Percentiles rank a stretch among this genome's conserved stretches.
These are phyloP conservation scores for Kryptopterus vitreolus DNA, from an alignment of 2,797 vertebrate species.

Conservation along the genomic window DNA sequence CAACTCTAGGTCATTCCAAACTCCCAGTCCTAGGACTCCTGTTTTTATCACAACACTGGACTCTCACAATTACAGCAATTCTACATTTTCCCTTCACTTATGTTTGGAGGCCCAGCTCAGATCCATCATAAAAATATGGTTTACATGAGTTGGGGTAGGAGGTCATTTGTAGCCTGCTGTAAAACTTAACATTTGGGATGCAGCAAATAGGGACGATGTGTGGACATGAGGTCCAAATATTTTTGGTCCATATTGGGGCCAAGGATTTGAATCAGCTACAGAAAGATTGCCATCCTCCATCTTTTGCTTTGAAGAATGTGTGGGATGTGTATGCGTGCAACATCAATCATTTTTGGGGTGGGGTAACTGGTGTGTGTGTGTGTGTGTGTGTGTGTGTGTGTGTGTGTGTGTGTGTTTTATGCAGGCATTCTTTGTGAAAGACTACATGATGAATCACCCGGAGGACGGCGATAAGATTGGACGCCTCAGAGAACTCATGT, in stretches of 20 bases:
- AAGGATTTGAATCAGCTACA: neutral
- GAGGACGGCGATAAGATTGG: slow-evolving; percentile 97
- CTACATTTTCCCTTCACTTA: no score
- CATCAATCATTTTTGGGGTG: slow-evolving; percentile 27
- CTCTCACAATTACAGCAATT: no score
- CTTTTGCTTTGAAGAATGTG: slow-evolving; percentile 31
- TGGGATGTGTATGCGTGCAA: neutral
- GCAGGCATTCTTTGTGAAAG: slow-evolving; percentile 97
- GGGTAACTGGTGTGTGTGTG: slow-evolving; percentile 36
- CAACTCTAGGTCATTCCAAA: neutral
- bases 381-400: slow-evolving; percentile 36
- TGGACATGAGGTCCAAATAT: no score
- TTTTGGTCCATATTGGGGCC: neutral
- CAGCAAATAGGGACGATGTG: no score
- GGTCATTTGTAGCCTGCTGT: no score
- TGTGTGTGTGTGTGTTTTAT: slow-evolving; percentile 36
- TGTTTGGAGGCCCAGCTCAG: no score
- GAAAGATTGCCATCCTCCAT: slow-evolving; percentile 19
- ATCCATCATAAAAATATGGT: no score
- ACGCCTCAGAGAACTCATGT: slow-evolving; percentile 95
- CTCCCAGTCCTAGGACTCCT: neutral
- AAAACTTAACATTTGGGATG: no score
- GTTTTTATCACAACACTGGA: no score
- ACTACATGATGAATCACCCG: slow-evolving; percentile 93
- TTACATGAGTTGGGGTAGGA: no score